Evolutionary conservation across 2,888 invertebrate species (phyloP).

Genomic region (Apamea epomidion): DNA sequence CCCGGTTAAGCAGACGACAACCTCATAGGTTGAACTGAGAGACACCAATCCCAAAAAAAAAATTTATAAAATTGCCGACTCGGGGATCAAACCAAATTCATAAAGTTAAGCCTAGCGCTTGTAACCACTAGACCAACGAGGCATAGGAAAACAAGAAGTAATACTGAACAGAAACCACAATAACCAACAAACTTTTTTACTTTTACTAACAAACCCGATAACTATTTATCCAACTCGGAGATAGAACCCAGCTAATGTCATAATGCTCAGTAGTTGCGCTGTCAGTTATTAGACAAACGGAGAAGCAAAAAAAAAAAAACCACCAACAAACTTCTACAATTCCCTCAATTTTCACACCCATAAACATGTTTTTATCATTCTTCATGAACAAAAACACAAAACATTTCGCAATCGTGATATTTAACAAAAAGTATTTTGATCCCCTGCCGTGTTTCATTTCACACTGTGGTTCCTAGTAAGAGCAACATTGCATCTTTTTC

Average conservation of each 20-base stretch:
- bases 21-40: too few species aligned
- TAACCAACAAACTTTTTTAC: conserved; percentile 7
- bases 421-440: conserved; percentile 35
- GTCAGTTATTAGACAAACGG: too few species aligned
- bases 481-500: conserved; percentile 39
- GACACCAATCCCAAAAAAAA: too few species aligned
- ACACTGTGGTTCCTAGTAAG: conserved; percentile 24
- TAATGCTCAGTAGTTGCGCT: too few species aligned
- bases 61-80: too few species aligned
- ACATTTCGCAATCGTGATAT: conserved; percentile 15
- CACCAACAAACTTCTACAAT: conserved; percentile 9
- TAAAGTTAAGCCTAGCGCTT: too few species aligned
- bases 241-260: too few species aligned
- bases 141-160: not conserved
- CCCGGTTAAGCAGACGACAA: too few species aligned
- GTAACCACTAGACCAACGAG: not conserved
- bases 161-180: not conserved
- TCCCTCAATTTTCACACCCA: not conserved
- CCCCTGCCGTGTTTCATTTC: conserved; percentile 41
- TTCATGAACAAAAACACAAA: not conserved
- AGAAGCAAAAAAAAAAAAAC: too few species aligned
- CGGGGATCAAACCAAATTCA: not conserved
- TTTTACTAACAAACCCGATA: too few species aligned
- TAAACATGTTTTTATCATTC: conserved; percentile 25
- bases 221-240: too few species aligned